These are phyloP conservation scores for Schizopygopsis pylzovi DNA, from an alignment of 2,797 vertebrate genomes.

Conservation along the genomic window DNA sequence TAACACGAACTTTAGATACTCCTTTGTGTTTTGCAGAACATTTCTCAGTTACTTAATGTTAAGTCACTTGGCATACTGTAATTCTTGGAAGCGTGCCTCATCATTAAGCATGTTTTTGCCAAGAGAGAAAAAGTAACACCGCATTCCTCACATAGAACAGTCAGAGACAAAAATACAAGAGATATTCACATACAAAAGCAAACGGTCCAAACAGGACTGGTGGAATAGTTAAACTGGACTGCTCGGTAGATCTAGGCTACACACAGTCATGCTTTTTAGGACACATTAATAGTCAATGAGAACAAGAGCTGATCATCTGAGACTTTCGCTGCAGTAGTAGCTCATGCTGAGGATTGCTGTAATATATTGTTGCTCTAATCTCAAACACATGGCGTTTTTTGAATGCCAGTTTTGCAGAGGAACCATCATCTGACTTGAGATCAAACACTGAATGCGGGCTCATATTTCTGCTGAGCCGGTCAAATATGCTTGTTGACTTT, in stretches of 20 bases:
- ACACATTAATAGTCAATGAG: slow-evolving; percentile 41
- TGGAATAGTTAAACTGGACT: slow-evolving; percentile 30
- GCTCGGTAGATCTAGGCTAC: slow-evolving; percentile 9
- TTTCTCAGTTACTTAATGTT: slow-evolving; percentile 55
- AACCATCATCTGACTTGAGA: slow-evolving; percentile 34
- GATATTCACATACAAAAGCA: slow-evolving; percentile 56
- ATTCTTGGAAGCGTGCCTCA: slow-evolving; percentile 53
- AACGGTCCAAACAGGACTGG: slow-evolving; percentile 48
- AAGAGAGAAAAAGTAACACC: slow-evolving; percentile 47
- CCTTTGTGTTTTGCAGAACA: slow-evolving; percentile 56
- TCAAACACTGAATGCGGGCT: slow-evolving; percentile 38
- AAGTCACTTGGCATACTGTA: slow-evolving; percentile 52
- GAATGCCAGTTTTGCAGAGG: slow-evolving; percentile 65
- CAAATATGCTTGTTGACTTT: slow-evolving; percentile 55
- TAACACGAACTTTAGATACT: slow-evolving; percentile 40
- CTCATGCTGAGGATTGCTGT: slow-evolving; percentile 47
- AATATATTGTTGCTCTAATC: slow-evolving; percentile 53
- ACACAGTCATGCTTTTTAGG: slow-evolving; percentile 11
- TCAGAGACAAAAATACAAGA: slow-evolving; percentile 50
- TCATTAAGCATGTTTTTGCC: slow-evolving; percentile 60
- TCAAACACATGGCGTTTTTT: slow-evolving; percentile 77
- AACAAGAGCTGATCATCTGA: slow-evolving; percentile 49
- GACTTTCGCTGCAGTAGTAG: slow-evolving; percentile 50
- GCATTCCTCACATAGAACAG: slow-evolving; percentile 60
- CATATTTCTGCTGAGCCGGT: slow-evolving; percentile 62